Conservation (phyloP, 2,888 invertebrate species). For the Netelia inedita region DNA sequence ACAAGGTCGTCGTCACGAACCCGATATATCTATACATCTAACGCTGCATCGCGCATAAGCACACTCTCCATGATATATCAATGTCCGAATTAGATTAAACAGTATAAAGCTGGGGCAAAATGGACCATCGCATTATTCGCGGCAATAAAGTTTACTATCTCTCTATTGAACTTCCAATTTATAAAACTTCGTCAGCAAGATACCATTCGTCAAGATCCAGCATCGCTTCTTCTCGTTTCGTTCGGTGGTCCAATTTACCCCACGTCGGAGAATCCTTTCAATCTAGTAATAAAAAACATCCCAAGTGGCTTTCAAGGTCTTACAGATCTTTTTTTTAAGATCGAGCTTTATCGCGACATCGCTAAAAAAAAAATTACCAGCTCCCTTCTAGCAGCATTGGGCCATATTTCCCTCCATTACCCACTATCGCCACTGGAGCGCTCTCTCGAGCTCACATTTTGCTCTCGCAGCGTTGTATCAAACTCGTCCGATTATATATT, state of each 20-base stretch:
- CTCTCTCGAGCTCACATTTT: not conserved
- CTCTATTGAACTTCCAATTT: too few species aligned
- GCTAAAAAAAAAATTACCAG: too few species aligned
- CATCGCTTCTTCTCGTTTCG: too few species aligned
- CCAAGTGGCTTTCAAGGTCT: too few species aligned
- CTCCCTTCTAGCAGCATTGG: too few species aligned
- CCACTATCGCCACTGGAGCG: not conserved
- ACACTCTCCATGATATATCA: constrained; percentile 25
- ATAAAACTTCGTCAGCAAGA: too few species aligned
- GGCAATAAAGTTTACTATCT: too few species aligned
- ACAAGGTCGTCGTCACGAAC: constrained; percentile 1
- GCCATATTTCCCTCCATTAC: too few species aligned
- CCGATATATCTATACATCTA: constrained; percentile 4
- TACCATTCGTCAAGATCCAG: too few species aligned
- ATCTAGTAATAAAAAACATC: too few species aligned
- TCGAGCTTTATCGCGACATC: too few species aligned
- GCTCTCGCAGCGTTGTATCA: not conserved
- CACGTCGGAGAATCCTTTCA: not conserved
- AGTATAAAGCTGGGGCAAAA: not conserved
- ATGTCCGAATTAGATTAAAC: constrained; percentile 33
- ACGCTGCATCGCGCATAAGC: not conserved
- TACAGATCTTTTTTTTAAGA: too few species aligned
- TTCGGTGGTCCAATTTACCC: not conserved
- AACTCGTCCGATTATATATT: constrained; percentile 3
- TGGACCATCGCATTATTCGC: not conserved